Conservation (phyloP, 1,140 invertebrate genomes). For the Anagrus nilaparvatae region DNA sequence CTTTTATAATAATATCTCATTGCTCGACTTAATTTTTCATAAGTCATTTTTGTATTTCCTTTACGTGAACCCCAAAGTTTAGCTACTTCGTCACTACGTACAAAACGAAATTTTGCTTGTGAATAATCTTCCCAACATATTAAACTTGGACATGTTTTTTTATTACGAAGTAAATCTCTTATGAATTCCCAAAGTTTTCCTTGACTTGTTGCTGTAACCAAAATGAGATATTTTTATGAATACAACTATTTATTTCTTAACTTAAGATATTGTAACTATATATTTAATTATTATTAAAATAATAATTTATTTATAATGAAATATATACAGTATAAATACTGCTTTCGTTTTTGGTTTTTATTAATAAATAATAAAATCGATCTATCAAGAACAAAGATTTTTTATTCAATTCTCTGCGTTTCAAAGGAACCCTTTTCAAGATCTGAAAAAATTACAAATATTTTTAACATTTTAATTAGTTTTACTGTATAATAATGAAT, state of each 20-base stretch:
- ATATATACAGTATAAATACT: no score
- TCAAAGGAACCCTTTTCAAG: no score
- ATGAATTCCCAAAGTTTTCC: slow-evolving; percentile 73
- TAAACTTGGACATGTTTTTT: slow-evolving; percentile 64
- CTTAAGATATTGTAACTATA: no score
- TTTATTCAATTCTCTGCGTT: no score
- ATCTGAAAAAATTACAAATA: no score
- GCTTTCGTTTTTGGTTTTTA: no score
- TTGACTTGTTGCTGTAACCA: slow-evolving; percentile 46
- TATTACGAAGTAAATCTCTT: slow-evolving; percentile 64
- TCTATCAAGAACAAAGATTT: no score
- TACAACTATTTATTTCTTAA: background rate
- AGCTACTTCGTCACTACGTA: slow-evolving; percentile 81
- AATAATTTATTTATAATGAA: no score
- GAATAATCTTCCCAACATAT: slow-evolving; percentile 83
- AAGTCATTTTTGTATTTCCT: slow-evolving; percentile 85
- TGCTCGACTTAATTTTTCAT: slow-evolving; percentile 85
- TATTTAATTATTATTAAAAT: no score
- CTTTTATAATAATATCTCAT: slow-evolving; percentile 91
- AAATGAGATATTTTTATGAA: background rate
- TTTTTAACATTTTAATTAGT: no score
- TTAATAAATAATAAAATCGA: no score
- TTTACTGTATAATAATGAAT: no score
- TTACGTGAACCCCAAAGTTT: slow-evolving; percentile 80
- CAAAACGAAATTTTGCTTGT: slow-evolving; percentile 79